Conservation (phyloP, 2,797 vertebrate genomes). For the Onychomys arenicola region DNA sequence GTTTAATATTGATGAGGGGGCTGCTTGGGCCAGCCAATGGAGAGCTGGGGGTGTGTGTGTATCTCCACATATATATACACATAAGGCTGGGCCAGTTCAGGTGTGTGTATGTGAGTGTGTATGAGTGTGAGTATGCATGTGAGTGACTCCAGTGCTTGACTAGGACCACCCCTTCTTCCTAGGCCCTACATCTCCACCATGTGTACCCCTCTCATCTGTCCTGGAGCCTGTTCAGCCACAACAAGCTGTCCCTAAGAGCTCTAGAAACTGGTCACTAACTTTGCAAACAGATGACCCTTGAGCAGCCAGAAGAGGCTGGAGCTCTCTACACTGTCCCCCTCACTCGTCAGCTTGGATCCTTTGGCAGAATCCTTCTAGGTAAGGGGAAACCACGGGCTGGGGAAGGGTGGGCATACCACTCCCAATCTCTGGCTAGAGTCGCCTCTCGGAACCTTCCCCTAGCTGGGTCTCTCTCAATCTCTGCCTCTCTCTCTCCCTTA, state of each 20-base stretch:
- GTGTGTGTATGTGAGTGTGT: conserved; percentile 63
- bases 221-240: conserved; percentile 46
- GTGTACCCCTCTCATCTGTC: conserved; percentile 38
- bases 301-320: conserved; percentile 75
- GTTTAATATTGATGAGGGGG: conserved; percentile 89
- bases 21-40: conserved; percentile 85
- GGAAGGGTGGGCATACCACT: conserved; percentile 42
- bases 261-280: conserved; percentile 79
- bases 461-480: background rate
- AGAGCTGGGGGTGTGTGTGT: conserved; percentile 78
- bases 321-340: conserved; percentile 53
- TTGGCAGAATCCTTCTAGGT: conserved; percentile 78
- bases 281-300: conserved; percentile 80
- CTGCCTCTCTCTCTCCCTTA: background rate
- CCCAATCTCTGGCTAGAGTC: background rate
- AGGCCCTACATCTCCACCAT: conserved; percentile 37
- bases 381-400: conserved; percentile 56
- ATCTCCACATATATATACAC: conserved; percentile 81
- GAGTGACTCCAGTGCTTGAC: conserved; percentile 40
- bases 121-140: background rate
- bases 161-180: background rate
- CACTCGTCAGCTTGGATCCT: conserved; percentile 62
- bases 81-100: conserved; percentile 77
- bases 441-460: background rate
- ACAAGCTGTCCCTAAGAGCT: conserved; percentile 56